phyloP scores from a whole-genome alignment of 2,888 invertebrate genomes.

The Eutolmus rufibarbis region DNA sequence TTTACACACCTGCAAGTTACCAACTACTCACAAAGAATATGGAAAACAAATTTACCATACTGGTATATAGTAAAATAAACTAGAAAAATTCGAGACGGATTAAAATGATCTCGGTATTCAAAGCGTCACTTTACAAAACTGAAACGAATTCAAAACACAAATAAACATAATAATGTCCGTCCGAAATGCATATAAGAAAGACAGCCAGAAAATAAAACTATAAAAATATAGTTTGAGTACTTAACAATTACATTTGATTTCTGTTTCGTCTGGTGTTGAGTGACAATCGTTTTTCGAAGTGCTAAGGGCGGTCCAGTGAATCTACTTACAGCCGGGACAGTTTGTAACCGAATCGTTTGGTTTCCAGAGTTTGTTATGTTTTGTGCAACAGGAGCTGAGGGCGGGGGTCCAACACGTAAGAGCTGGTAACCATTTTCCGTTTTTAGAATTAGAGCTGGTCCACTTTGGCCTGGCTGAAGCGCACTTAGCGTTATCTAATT shows the following conservation, averaged over 20 bases:
- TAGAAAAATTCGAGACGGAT: not conserved
- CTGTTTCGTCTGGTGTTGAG: constrained; percentile 61
- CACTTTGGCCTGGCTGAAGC: constrained; percentile 86
- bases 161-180: constrained; percentile 5
- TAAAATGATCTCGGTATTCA: not conserved
- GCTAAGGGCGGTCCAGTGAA: constrained; percentile 70
- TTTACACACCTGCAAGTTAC: not conserved
- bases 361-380: constrained; percentile 67
- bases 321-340: constrained; percentile 87
- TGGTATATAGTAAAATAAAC: not conserved
- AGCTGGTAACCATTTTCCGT: constrained; percentile 97
- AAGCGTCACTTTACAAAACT: constrained; percentile 7
- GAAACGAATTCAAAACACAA: constrained; percentile 12
- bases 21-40: not conserved
- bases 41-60: not conserved
- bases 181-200: constrained; percentile 31
- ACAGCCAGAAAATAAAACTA: constrained; percentile 27
- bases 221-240: not conserved
- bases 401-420: constrained; percentile 85
- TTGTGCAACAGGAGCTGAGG: constrained; percentile 65
- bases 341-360: constrained; percentile 84
- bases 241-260: constrained; percentile 59
- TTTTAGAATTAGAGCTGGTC: constrained; percentile 88
- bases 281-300: constrained; percentile 68
- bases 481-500: constrained; percentile 87